Evolutionary conservation across 2,113 vertebrate genomes (phyloP), one percentile per base, ranked within the genome.

Genomic region (Phycodurus eques): DNA sequence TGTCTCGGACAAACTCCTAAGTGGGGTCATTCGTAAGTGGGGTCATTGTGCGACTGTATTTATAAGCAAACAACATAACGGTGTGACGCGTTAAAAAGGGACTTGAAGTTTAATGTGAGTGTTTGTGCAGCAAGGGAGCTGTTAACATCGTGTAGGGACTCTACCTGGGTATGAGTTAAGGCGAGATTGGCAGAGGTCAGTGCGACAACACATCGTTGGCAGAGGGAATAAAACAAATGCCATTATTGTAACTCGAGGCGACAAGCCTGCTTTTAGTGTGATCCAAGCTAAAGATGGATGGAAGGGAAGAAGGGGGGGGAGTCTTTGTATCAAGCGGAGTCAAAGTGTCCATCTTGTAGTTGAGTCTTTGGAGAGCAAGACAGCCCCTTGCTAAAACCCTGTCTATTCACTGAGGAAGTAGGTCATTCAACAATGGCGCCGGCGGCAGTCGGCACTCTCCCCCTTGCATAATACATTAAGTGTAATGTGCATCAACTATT

Each of bases 391-490:
- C 92, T 91, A 84, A 82, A 90, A 91, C 91, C 83, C 91, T 84
- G 87, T 89, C 86, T 90, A 90, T 91, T 93, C 91, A 91, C 92
- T 80, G 79, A 90, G 93, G 93, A 97, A 96, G 90, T 98, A 96
- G 96, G 95, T 97, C 96, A 97, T 85, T 94, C 94, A 95, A 98
- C 96, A 98, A 97, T 95, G 93, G 94, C 87, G 85, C 80, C 90
- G 91, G 93, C 92, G 92, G 95, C 95, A 93, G 92, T 94, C 94
- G 88, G 92, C 94, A 92, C 94, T 96, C 92, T 92, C 84, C 92
- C 59, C 94, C 90, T 94, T 98, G 94, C 95, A 97, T 98, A 95
- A 98, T 98, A 93, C 94, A 97, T 99, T 94, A 96, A 94, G 94
- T 94, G 88, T 95, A 97, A 95, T 95, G 92, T 94, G 94, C 92